Base-by-base conservation (phyloP, 37 sponge, comb jelly and placozoan genomes). In the Spongia lamella region DNA sequence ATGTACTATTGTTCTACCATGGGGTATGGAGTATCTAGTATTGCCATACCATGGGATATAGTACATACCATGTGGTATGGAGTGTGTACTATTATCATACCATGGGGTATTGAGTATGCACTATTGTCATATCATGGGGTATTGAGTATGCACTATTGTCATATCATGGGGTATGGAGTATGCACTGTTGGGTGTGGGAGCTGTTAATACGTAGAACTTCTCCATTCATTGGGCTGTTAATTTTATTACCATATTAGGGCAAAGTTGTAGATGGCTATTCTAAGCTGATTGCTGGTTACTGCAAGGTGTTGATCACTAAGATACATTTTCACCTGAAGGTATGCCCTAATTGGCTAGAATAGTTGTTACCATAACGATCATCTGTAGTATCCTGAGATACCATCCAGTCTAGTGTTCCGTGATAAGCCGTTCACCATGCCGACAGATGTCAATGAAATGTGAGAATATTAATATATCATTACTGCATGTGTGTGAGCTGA, bases 291-390 rank as follows among this genome's bases (percentile, higher is more conserved):
- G 56, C 79, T 20, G 80, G 83, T 31, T 94, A 94, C 59, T 61
- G 87, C 38, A 74, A 80, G 54, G 85, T 91, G 26, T 61, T 94
- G 31, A 77, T 81, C 73, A 79, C 68, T 24, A 78, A 94, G 33
- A 77, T 94, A 29, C 56, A 72, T 47, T 92, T 92, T 61, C 89
- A 79, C 47, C 35, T 82, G 64, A 94, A 88, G 83, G 93, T 89
- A 29, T 69, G 63, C 21, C 0, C 13, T 14, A 34, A 24, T 14
- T 16, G 24, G 16, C 21, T 21, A 16, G 13, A 14, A 17, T 20
- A 21, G 19, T 25, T 15, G 14, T 13, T 22, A 11, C 21, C 36
- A 68, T 17, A 27, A 49, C 37, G 66, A 49, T 17, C 31, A 17
- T 19, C 25, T 54, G 0, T 37, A 92, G 93, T 83, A 92, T 72